phyloP scores from a whole-genome alignment of 2,797 vertebrate species.

The Botia almorhae region DNA sequence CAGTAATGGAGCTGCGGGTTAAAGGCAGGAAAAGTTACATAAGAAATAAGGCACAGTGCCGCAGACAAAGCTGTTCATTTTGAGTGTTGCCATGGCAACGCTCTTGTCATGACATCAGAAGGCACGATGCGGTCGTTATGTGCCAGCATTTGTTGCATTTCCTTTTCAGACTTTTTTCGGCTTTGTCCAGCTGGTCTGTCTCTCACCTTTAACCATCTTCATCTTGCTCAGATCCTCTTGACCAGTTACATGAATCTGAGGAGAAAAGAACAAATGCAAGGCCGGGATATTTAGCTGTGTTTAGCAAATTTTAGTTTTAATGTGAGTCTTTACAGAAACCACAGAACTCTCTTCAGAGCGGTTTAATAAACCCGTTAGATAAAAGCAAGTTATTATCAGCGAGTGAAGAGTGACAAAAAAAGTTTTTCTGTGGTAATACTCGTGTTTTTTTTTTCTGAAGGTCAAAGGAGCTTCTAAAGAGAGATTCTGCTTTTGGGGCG shows the following conservation, averaged over 20 bases:
- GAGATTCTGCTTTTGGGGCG: slow-evolving; percentile 78
- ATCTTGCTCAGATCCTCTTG: slow-evolving; percentile 17
- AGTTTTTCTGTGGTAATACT: not conserved
- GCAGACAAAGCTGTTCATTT: slow-evolving; percentile 64
- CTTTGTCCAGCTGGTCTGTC: slow-evolving; percentile 40
- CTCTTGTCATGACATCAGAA: slow-evolving; percentile 63
- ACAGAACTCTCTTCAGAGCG: not conserved
- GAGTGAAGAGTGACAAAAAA: not conserved
- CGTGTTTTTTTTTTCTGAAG: slow-evolving; percentile 69
- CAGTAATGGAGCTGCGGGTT: slow-evolving; percentile 61
- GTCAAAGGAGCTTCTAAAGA: slow-evolving; percentile 86
- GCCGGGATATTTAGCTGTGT: not conserved
- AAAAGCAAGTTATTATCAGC: not conserved
- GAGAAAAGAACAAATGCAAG: not conserved
- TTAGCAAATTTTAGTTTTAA: not conserved
- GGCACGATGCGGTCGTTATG: slow-evolving; percentile 41
- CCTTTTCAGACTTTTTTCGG: slow-evolving; percentile 22
- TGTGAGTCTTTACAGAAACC: not conserved
- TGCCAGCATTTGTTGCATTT: slow-evolving; percentile 45
- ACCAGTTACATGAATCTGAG: slow-evolving; percentile 2
- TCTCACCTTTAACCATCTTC: not conserved
- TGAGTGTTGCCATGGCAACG: slow-evolving; percentile 71
- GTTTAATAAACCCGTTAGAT: not conserved
- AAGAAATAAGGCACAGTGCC: slow-evolving; percentile 57
- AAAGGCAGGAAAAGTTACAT: slow-evolving; percentile 61